A percentile compares a stretch with the other conserved stretches of the same genome.
These are phyloP conservation scores for Neodon shergylaensis DNA, from an alignment of 2,113 vertebrate species.

Conservation along the genomic window DNA sequence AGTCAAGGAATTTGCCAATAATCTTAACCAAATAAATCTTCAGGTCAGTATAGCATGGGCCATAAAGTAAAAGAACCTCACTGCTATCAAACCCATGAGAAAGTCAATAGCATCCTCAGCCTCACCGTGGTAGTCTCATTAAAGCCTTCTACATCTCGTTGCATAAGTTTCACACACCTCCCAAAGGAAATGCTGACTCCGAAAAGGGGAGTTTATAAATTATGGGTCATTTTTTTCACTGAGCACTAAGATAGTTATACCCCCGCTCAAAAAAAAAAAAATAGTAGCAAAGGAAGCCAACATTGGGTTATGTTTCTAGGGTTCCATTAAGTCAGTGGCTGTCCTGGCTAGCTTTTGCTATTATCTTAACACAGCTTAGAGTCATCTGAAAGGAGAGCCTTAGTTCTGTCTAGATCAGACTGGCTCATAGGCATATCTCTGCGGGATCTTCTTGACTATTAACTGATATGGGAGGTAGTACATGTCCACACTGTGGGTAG, in stretches of 20 bases:
- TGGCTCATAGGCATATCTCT: not conserved
- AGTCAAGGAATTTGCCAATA: not conserved
- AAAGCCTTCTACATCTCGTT: slow-evolving; percentile 44
- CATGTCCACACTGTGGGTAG: not conserved
- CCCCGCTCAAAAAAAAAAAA: not conserved
- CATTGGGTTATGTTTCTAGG: not conserved
- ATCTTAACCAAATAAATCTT: slow-evolving; percentile 34
- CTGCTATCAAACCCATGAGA: not conserved
- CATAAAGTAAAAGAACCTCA: not conserved
- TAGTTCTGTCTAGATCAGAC: not conserved
- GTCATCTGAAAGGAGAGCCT: not conserved
- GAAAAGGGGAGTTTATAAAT: slow-evolving; percentile 12
- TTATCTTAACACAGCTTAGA: not conserved
- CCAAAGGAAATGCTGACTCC: slow-evolving; percentile 19
- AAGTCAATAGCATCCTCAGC: slow-evolving; percentile 33
- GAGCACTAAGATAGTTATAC: not conserved
- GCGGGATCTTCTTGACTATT: not conserved
- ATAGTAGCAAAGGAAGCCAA: not conserved
- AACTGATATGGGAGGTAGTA: not conserved
- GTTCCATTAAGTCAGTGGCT: not conserved
- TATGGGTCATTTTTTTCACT: not conserved
- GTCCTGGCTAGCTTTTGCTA: not conserved
- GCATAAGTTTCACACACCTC: not conserved
- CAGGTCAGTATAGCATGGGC: not conserved
- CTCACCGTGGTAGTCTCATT: not conserved